These are phyloP conservation scores for Megaleporinus macrocephalus DNA, from an alignment of 2,113 vertebrate species.

Conservation along the genomic window DNA sequence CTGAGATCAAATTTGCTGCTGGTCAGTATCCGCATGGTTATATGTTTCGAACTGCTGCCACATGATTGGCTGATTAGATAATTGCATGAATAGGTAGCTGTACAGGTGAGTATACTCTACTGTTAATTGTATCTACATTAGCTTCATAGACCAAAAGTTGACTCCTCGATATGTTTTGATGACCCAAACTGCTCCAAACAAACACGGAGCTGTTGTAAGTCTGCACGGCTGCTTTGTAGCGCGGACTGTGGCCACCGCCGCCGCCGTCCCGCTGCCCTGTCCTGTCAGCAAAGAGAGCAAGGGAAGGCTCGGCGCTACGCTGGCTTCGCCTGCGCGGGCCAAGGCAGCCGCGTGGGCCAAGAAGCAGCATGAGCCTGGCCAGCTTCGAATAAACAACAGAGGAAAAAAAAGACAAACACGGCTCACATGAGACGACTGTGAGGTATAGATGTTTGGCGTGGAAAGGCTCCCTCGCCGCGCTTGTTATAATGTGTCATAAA, in stretches of 20 bases:
- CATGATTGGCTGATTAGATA: too few relatives aligned
- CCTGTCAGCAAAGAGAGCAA: neutral
- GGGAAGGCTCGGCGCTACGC: neutral
- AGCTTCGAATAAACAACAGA: conserved; percentile 7
- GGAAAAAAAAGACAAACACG: neutral
- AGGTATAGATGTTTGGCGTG: conserved; percentile 28
- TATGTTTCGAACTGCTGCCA: too few relatives aligned
- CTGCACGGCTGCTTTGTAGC: neutral
- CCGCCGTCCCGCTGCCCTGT: neutral
- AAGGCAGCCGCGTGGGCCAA: neutral
- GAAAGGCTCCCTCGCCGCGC: neutral
- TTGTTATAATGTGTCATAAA: conserved; percentile 37
- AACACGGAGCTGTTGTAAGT: neutral
- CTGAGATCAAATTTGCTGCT: too few relatives aligned
- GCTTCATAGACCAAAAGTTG: too few relatives aligned
- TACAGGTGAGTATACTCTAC: too few relatives aligned
- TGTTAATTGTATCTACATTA: too few relatives aligned
- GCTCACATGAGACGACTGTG: conserved; percentile 14
- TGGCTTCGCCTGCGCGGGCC: neutral
- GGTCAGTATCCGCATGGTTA: too few relatives aligned
- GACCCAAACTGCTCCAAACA: neutral
- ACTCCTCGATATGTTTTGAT: too few relatives aligned
- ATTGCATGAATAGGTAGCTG: too few relatives aligned
- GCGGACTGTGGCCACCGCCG: neutral
- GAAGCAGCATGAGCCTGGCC: conserved; percentile 12